Evolutionary conservation across 2,797 vertebrate species (phyloP).

Genomic region (Chlorospingus flavigularis): DNA sequence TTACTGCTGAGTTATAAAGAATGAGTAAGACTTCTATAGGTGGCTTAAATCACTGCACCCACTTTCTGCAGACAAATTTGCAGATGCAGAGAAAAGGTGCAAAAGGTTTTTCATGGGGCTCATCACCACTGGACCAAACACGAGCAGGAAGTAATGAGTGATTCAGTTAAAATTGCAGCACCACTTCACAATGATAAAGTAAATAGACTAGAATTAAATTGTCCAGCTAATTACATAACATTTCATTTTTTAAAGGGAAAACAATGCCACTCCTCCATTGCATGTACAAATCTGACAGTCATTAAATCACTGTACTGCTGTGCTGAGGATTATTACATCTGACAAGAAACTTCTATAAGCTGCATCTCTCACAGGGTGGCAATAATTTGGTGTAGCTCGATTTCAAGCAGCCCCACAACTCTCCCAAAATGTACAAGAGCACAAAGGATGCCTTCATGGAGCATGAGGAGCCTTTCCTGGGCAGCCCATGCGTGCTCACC

Average conservation of each 20-base stretch:
- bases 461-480: neutral
- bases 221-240: neutral
- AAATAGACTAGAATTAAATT: neutral
- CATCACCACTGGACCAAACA: neutral
- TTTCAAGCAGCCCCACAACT: neutral
- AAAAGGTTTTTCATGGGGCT: neutral
- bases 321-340: neutral
- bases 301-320: neutral
- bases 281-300: neutral
- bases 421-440: fast-evolving
- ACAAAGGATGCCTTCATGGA: neutral
- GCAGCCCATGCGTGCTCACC: conserved; percentile 71
- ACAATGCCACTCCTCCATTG: neutral
- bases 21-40: neutral
- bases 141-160: neutral
- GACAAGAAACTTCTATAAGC: neutral
- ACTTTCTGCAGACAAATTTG: neutral
- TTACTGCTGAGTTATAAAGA: neutral
- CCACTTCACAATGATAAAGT: neutral
- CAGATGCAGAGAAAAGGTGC: neutral
- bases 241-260: neutral
- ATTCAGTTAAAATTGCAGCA: neutral
- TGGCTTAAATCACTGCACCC: neutral
- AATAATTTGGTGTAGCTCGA: neutral
- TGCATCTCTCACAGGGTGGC: neutral